Percentiles rank a stretch among this genome's conserved stretches.
These are phyloP conservation scores for Dufourea novaeangliae DNA, from an alignment of 1,140 invertebrate species.

Conservation along the genomic window DNA sequence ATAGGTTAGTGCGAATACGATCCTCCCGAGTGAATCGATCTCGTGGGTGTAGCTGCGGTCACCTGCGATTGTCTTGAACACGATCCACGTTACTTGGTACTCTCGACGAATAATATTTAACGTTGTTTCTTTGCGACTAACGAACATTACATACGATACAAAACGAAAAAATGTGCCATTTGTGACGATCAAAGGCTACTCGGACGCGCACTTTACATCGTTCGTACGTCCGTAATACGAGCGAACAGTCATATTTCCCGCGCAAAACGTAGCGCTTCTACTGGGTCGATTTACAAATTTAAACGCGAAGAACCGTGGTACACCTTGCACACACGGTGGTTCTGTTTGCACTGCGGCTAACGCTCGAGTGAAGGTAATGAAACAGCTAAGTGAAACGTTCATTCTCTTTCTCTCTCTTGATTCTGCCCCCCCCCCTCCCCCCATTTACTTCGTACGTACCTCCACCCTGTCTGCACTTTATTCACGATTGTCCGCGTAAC, in stretches of 20 bases:
- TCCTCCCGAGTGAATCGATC: slow-evolving; percentile 19
- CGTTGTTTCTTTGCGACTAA: neutral
- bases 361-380: slow-evolving; percentile 69
- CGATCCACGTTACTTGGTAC: slow-evolving; percentile 6
- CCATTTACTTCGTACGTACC: slow-evolving; percentile 9
- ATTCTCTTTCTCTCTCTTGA: slow-evolving; percentile 23
- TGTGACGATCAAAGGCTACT: no score
- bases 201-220: neutral
- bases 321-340: slow-evolving; percentile 43
- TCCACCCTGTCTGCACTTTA: neutral
- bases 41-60: slow-evolving; percentile 25
- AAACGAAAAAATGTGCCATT: neutral
- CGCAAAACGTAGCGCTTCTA: slow-evolving; percentile 36
- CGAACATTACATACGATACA: neutral
- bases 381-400: slow-evolving; percentile 64
- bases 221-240: neutral
- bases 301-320: neutral
- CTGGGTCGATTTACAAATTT: slow-evolving; percentile 8
- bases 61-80: slow-evolving; percentile 11
- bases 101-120: neutral
- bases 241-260: slow-evolving; percentile 30
- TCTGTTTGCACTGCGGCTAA: slow-evolving; percentile 65
- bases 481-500: neutral
- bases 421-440: neutral
- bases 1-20: slow-evolving; percentile 31